Evolutionary conservation across 2,888 invertebrate species (phyloP), one percentile per base, ranked within the genome.

Genomic region (Chrysotoxum bicinctum): DNA sequence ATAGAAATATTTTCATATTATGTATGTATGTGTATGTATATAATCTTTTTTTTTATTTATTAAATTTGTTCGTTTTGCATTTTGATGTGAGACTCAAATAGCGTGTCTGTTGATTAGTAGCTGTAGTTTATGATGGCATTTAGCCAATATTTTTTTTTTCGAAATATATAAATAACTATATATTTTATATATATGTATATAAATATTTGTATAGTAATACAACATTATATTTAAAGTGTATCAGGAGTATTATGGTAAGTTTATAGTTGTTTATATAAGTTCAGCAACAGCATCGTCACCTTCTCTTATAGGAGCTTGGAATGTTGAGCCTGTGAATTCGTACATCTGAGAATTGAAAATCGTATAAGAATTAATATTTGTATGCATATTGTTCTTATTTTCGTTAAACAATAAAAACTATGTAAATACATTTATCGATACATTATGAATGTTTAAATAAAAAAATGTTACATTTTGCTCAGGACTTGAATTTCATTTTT

Each of bases 281-380:
- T 92, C 92, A 66, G 92, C 91, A 50, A 92, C 91, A 40, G 90
- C 91, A 82, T 92, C 92, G 56, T 92, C 91, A n/a, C 90, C 90
- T 87, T 91, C 91, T 73, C 92, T 89, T 81, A 91, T 90, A 16
- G 95, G 96, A 12, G 96, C 96, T 91, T 95, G 95, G 90, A 95
- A 95, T 79, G 95, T 95, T 88, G 95, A 95, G 14, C 95, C 95
- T 73, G 92, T 92, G 35, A 92, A 92, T 88, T 92, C 92, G 88
- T 92, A 92, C 88, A 91, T 90, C 90, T 92, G 76, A 88, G 66
- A 84, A 50, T 26, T 50, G 23, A 50, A 23, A 50, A 14, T 26
- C 4, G 4, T 60, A 6, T 6, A 23, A 14, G 12, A 48, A 48
- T 21, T 12, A 19, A 19, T 43, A 3, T 12, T 19, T 21, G 4